Evolutionary conservation across 1,140 invertebrate genomes (phyloP), one percentile per base, ranked within the genome.

Genomic region (Lineus longissimus): DNA sequence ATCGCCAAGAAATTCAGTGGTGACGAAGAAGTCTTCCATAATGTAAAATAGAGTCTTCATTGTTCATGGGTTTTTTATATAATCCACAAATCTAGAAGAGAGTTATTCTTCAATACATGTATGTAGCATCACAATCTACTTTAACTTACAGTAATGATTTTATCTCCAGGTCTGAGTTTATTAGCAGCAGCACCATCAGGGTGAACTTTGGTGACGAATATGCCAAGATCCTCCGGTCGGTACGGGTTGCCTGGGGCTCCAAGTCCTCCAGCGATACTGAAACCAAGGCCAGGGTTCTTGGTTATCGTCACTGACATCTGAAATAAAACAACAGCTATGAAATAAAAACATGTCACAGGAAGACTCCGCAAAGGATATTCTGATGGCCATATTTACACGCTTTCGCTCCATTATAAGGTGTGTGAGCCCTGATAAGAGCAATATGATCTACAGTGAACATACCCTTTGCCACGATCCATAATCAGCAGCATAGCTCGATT

Each of bases 211-310:
- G 73, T 74, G 29, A 76, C 64, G 68, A 76, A 76, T 19, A 76
- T 75, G 13, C 75, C 75, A 70, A 74, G 61, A 64, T 81, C 79
- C 54, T 68, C 68, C 22, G 71, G 62, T 61, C 73, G 70, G 68
- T 69, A 81, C 22, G 77, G 76, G 63, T 81, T 81, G n/a, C 77
- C 76, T 62, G 69, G 67, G 56, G 76, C 73, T 41, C 75, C 75
- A 61, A 70, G 62, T 25, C 77, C 79, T 55, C 79, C 78, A 36
- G 77, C 76, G 56, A 79, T 78, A 66, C 77, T 78, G 69, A 80
- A 81, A 31, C 78, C 77, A 56, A 81, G 68, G 22, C 74, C 78
- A 36, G 75, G 76, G 65, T 77, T 79, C 67, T 79, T 81, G 54
- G 61, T 65, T 40, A 81, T 74, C 19, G 67, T 70, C 15, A 78